These are phyloP conservation scores for Thyatira batis DNA, from an alignment of 2,888 invertebrate genomes.

Conservation along the genomic window DNA sequence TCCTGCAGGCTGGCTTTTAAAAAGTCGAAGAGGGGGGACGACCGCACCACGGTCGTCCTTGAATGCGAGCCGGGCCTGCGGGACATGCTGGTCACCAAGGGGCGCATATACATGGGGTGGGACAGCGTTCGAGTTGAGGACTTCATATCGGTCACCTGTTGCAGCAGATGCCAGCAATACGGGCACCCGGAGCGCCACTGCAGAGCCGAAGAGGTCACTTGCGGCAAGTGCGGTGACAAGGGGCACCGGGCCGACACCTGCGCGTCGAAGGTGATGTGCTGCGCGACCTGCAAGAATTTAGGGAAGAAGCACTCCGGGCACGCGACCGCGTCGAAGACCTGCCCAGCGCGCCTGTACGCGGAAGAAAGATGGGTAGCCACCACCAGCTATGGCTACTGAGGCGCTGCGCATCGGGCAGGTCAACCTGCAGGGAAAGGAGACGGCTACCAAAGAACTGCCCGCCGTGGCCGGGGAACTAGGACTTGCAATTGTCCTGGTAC, in stretches of 20 bases:
- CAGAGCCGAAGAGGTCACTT: constrained; percentile 6
- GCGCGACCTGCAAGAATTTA: constrained; percentile 31
- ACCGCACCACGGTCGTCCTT: constrained; percentile 12
- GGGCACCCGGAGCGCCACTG: constrained; percentile 39
- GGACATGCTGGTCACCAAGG: background rate
- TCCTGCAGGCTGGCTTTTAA: background rate
- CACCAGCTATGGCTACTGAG: constrained; percentile 5
- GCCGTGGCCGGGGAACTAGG: background rate
- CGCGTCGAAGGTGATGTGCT: background rate
- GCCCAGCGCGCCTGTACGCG: constrained; percentile 20
- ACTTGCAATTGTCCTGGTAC: background rate
- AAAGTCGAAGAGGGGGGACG: background rate
- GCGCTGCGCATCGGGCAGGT: constrained; percentile 20
- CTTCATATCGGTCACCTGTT: constrained; percentile 19
- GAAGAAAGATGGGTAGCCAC: constrained; percentile 11
- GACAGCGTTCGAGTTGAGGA: constrained; percentile 10
- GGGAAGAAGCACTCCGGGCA: constrained; percentile 12
- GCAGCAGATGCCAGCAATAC: constrained; percentile 37
- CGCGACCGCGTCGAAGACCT: constrained; percentile 14
- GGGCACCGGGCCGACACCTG: constrained; percentile 22
- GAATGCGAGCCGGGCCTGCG: constrained; percentile 10
- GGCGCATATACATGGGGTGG: constrained; percentile 19
- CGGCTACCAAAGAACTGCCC: constrained; percentile 19
- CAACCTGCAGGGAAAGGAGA: constrained; percentile 18
- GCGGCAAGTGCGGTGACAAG: constrained; percentile 23